Base-by-base conservation (phyloP, 1,140 invertebrate species). In the Hermetia illucens region DNA sequence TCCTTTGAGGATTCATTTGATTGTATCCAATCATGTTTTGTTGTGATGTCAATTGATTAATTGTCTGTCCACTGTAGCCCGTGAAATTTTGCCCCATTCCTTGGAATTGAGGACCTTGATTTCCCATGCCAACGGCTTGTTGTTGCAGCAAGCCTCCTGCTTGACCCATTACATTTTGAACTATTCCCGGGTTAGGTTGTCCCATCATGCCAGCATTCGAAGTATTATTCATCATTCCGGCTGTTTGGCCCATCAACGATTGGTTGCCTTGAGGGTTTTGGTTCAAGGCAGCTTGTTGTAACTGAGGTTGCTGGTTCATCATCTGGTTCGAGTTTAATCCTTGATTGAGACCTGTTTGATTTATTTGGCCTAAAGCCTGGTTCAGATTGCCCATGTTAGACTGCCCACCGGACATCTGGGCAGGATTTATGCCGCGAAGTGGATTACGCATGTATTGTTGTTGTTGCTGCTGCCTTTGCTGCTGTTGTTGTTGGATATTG, bases 401-500 rank as follows among this genome's bases (percentile, higher is more conserved):
- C 52, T 63, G 61, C 5, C 44, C 44, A 3, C 38, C 36, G 8
- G 38, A 37, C 49, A 53, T 51, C 31, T 61, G 60, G 36, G 50
- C 54, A 3, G 61, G 51, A 4, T 53, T 45, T 52, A 65, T 65
- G 2, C 61, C 63, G 12, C 59, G 62, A 58, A 69, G 66, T 16
- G 47, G 49, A 29, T 49, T 44, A 4, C 56, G 51, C 43, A 55
- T 39, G 27, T 57, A 54, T 36, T 58, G 55, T 39, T 54, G 53
- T 25, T 52, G 48, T 20, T 57, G 53, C 12, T 41, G 42, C 20
- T 40, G 42, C 31, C 39, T 35, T 34, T 58, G 54, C 33, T 64
- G 68, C 24, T 63, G 64, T 29, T 70, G 69, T 34, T 68, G 66
- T 42, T 69, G 63, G 0, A 62, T 61, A 50, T 62, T 68, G 25